Conservation (phyloP, 2,888 invertebrate species). For the Idaea aversata region DNA sequence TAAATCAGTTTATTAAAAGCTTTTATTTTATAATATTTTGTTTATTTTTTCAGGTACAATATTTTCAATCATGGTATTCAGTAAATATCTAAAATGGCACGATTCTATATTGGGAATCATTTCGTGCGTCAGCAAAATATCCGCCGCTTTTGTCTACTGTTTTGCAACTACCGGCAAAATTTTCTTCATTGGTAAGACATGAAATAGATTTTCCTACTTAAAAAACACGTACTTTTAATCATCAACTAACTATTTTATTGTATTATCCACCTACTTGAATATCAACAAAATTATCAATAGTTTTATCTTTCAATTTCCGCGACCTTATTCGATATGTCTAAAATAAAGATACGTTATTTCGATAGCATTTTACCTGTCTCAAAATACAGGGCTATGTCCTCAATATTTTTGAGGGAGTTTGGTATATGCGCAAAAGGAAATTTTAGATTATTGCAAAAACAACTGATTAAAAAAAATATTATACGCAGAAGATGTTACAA, state of each 20-base stretch:
- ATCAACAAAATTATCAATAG: too few species aligned
- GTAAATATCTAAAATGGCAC: slow-evolving; percentile 30
- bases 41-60: slow-evolving; percentile 24
- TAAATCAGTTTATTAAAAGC: too few species aligned
- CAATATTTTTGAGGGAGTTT: too few species aligned
- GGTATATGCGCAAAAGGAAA: too few species aligned
- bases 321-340: too few species aligned
- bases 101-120: slow-evolving; percentile 29
- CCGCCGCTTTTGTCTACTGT: slow-evolving; percentile 88
- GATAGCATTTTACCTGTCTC: too few species aligned
- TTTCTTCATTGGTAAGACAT: slow-evolving; percentile 76
- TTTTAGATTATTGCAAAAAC: too few species aligned
- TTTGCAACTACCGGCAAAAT: slow-evolving; percentile 86
- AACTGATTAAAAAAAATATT: too few species aligned
- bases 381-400: too few species aligned
- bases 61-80: slow-evolving; percentile 28
- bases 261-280: not conserved
- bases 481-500: too few species aligned
- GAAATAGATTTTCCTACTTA: not conserved
- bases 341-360: too few species aligned
- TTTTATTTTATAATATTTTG: not conserved
- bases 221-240: not conserved
- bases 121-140: slow-evolving; percentile 30
- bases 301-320: too few species aligned
- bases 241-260: not conserved